Evolutionary conservation across 1,140 invertebrate genomes (phyloP), one percentile per base, ranked within the genome.

Genomic region (Pseudomyrmex cubaensis): DNA sequence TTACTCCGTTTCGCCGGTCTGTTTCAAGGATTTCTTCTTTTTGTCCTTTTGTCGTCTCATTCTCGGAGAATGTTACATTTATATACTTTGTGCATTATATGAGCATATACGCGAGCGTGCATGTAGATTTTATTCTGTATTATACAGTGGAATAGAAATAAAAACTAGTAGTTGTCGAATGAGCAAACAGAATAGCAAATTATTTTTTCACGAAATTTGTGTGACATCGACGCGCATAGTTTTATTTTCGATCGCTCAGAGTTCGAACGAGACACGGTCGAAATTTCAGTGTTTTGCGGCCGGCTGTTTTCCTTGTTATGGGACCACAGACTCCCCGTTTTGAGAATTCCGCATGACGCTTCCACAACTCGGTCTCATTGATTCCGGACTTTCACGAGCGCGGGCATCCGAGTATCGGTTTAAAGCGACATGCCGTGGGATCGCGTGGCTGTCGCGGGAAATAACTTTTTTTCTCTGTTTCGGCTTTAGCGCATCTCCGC

Each of bases 1-100:
- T 89, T 85, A 82, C 87, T 83, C 70, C 84, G 64, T 17, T 75
- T 77, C 66, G 85, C 72, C 72, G 73, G 75, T 35, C 35, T 44
- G 75, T 46, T 22, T 46, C 50, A 52, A 59, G 64, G 48, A 46
- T 78, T 20, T 20, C 35, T 4, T 52, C 52, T 54, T 9, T 57
- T 59, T 59, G 3, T 15, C 9, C 13, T 52, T 57, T 48, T 69
- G 76, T 20, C 63, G 63, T 46, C 35, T 5, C 15, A 46, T 59
- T 46, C 20, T 48, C 35, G 44, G 48, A 69, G 59, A 48, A 59
- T 17, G 67, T 44, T 44, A 74, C 5, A 35, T 7, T 35, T 35
- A 35, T 35, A 35, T 5, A 35, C 5, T 35, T 35, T 35, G 5
- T 35, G 35, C 35, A 35, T 35, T 7, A 7, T 7, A 4, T 35